Conservation (phyloP, 1,140 invertebrate genomes). For the Cotesia typhae region DNA sequence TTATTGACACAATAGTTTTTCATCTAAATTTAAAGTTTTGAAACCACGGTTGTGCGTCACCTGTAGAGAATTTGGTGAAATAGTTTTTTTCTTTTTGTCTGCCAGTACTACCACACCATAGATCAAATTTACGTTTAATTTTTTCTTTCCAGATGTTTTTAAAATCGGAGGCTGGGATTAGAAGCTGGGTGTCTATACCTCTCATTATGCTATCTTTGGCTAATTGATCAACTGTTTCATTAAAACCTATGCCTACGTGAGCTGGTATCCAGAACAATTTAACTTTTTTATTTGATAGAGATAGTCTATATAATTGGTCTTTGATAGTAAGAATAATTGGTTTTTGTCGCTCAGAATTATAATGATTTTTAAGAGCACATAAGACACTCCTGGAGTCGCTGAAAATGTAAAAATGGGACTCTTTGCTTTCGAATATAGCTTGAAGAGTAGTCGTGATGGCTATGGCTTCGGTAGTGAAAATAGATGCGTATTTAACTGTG, state of each 20-base stretch:
- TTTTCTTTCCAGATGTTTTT: constrained; percentile 1
- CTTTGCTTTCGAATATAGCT: not conserved
- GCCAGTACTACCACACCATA: not conserved
- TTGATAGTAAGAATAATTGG: not conserved
- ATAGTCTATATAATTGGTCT: not conserved
- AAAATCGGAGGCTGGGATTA: constrained; percentile 18
- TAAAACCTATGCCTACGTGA: constrained; percentile 9
- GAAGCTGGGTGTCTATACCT: not conserved
- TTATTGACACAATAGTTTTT: constrained; percentile 20
- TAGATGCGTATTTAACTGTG: not conserved
- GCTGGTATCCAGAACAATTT: constrained; percentile 26
- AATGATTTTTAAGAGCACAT: not conserved
- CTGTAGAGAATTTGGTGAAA: no score
- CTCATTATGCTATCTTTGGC: not conserved
- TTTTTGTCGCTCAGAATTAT: not conserved
- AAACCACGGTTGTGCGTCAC: no score
- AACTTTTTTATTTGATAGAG: not conserved
- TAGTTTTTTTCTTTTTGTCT: not conserved
- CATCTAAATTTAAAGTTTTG: no score
- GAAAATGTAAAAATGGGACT: constrained; percentile 4
- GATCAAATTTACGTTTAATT: constrained; percentile 1
- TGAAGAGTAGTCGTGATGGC: constrained; percentile 6
- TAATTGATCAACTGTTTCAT: constrained; percentile 16
- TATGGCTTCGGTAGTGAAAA: constrained; percentile 26
- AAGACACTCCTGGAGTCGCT: constrained; percentile 27